phyloP scores from a whole-genome alignment of 2,888 invertebrate genomes.

The Synanthedon andrenaeformis region DNA sequence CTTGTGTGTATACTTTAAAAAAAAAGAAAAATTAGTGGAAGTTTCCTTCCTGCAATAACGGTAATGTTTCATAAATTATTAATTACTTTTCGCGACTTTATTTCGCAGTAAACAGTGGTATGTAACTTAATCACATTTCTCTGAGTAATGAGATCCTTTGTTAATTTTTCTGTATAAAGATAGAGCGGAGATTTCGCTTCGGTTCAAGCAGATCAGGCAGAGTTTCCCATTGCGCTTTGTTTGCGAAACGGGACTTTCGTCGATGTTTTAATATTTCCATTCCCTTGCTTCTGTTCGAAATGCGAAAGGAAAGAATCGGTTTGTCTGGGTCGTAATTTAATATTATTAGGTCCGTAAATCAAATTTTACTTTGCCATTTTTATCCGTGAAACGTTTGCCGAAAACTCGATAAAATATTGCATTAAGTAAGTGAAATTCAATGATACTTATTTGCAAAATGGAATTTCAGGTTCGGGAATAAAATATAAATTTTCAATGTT shows the following conservation, averaged over 20 bases:
- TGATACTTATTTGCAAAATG: too few species aligned
- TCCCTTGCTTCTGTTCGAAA: slow-evolving; percentile 9
- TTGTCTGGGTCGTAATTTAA: neutral
- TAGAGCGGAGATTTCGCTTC: slow-evolving; percentile 1
- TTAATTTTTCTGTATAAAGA: neutral
- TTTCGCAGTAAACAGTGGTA: too few species aligned
- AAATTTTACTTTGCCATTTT: neutral
- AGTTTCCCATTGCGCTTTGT: slow-evolving; percentile 6
- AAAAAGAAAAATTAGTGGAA: too few species aligned
- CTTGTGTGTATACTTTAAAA: too few species aligned
- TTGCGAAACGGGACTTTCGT: slow-evolving; percentile 1
- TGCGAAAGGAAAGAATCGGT: slow-evolving; percentile 8
- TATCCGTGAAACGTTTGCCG: neutral
- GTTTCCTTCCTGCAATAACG: too few species aligned
- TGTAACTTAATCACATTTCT: too few species aligned
- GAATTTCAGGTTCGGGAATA: too few species aligned
- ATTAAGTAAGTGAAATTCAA: too few species aligned
- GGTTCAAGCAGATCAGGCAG: neutral
- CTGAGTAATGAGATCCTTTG: neutral
- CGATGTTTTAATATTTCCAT: slow-evolving; percentile 3
- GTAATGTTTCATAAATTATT: too few species aligned
- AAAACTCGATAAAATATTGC: neutral
- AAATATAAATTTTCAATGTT: too few species aligned
- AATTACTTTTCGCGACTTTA: too few species aligned
- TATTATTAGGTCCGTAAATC: neutral